These are phyloP conservation scores for Drosophila engyochracea DNA, from an alignment of 2,888 invertebrate genomes.

Conservation along the genomic window DNA sequence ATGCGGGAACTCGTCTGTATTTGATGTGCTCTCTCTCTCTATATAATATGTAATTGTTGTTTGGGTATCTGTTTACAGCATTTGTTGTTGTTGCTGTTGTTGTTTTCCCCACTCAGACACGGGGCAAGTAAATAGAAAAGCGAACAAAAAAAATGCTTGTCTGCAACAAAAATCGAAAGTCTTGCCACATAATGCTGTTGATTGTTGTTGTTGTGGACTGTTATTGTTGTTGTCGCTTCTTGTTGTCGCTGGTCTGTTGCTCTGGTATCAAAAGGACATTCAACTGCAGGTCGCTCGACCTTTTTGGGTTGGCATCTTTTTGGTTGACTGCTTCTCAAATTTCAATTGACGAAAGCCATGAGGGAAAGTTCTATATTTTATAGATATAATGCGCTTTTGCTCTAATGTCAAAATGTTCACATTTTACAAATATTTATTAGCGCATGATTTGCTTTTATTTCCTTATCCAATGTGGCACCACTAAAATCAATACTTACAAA, in stretches of 20 bases:
- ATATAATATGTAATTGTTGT: conserved; percentile 10
- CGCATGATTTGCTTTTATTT: conserved; percentile 8
- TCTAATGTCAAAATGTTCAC: not conserved
- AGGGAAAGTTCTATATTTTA: not conserved
- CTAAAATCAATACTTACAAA: conserved; percentile 26
- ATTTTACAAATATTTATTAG: conserved; percentile 5
- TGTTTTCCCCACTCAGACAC: conserved; percentile 1
- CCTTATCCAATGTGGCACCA: conserved; percentile 5
- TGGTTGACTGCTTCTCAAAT: conserved; percentile 30
- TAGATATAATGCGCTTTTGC: not conserved
- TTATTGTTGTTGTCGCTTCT: conserved; percentile 22
- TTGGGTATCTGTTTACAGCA: conserved; percentile 43
- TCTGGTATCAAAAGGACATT: conserved; percentile 69
- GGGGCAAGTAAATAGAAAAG: conserved; percentile 19
- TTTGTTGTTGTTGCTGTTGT: conserved; percentile 6
- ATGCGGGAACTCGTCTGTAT: not conserved
- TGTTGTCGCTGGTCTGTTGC: conserved; percentile 46
- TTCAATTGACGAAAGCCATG: conserved; percentile 19
- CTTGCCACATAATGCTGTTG: conserved; percentile 31
- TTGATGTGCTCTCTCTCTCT: not conserved
- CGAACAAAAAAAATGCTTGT: conserved; percentile 5
- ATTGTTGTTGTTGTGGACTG: conserved; percentile 9
- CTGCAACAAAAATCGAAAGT: conserved; percentile 53
- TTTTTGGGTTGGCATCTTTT: conserved; percentile 19
- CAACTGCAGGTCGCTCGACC: conserved; percentile 62